Base-by-base conservation (phyloP, 1,140 invertebrate species). In the Oryzaephilus surinamensis region DNA sequence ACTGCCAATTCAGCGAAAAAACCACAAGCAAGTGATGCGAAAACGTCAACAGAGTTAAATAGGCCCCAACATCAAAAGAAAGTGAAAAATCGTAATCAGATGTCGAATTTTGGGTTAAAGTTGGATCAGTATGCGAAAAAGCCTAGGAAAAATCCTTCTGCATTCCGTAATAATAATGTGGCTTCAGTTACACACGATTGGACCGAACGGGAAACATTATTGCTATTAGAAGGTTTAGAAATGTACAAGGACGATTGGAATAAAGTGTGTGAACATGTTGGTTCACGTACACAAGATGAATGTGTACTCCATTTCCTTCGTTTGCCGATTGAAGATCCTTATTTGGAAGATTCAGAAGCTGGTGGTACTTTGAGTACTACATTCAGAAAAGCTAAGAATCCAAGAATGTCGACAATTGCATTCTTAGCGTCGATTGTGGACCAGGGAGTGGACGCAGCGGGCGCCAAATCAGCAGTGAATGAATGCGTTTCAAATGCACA, bases 191-290 rank as follows among this genome's bases (percentile, higher is more conserved):
- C 88, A 0, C 72, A 94, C 14, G 95, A 98, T 54, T 99, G 97
- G 97, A 95, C 90, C 0, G 94, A 99, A 57, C 95, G 99, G 59
- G 97, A 99, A 69, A 98, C 95, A 0, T 70, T 99, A 8, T 65
- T 98, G 3, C 61, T 99, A 10, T 69, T 99, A 4, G 97, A 99
- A 63, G 97, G 82, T 3, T 64, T 99, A 35, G 97, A 99, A 68
- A 71, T 99, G 71, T 97, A 94, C 66, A 95, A 95, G 62, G 97
- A 99, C 66, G 97, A 99, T 65, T 99, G 97, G 97, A 99, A 99
- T 69, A 93, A 97, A 66, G 87, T 93, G 1, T 93, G 89, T 52
- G 94, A 97, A 58, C 94, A 98, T 63, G 93, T 98, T 0, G 95
- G 94, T 10, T 89, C 88, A 18, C 74, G 96, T 19, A 98, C 94